Percentiles rank a stretch among this genome's conserved stretches.
phyloP scores from a whole-genome alignment of 2,888 invertebrate genomes.

The Chloroclysta siterata region DNA sequence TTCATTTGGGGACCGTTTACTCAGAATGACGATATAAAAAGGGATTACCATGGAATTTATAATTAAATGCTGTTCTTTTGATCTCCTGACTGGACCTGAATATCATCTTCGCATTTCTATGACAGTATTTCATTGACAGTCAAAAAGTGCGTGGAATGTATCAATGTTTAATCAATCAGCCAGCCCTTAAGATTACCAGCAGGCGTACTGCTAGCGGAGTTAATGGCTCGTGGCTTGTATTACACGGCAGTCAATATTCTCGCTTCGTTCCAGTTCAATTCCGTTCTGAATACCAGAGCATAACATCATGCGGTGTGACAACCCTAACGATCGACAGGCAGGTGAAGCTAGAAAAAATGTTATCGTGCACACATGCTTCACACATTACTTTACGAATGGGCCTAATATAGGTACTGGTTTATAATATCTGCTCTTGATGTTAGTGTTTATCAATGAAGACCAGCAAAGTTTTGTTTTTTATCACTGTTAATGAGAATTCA shows the following conservation, averaged over 20 bases:
- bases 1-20: not conserved
- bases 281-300: constrained; percentile 16
- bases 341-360: not conserved
- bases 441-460: not conserved
- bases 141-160: not conserved
- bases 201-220: constrained; percentile 15
- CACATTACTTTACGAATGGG: not conserved
- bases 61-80: too few relatives aligned
- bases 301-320: constrained; percentile 11
- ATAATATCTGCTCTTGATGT: not conserved
- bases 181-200: constrained; percentile 15
- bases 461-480: too few relatives aligned
- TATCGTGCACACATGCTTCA: constrained; percentile 1
- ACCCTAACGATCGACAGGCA: constrained; percentile 14
- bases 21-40: not conserved
- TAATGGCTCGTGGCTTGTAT: constrained; percentile 36
- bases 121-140: not conserved
- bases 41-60: not conserved
- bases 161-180: not conserved
- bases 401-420: constrained; percentile 10
- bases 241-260: constrained; percentile 25
- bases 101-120: too few relatives aligned
- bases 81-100: too few relatives aligned
- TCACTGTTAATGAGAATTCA: too few relatives aligned
- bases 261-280: constrained; percentile 25